Evolutionary conservation across 2,888 invertebrate genomes (phyloP).

Genomic region (Nephrotoma guestfalica): DNA sequence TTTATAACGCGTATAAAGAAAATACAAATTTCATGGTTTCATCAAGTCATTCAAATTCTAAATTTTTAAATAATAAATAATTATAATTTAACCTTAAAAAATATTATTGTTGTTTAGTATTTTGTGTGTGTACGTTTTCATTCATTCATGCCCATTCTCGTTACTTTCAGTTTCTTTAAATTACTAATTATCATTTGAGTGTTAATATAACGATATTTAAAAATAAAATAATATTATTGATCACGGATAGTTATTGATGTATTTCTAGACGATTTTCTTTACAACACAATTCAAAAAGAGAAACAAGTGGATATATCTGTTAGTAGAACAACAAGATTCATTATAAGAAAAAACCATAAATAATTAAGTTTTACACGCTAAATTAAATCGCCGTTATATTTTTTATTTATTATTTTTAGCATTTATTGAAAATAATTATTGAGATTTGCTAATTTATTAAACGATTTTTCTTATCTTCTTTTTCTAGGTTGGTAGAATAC

Average conservation of each 20-base stretch:
- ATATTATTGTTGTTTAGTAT: neutral
- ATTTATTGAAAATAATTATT: neutral
- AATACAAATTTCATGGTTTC: neutral
- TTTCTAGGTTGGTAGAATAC: constrained; percentile 78
- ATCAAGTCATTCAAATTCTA: neutral
- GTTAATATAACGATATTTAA: neutral
- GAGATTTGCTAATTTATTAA: neutral
- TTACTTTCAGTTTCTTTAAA: neutral
- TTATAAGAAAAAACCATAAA: neutral
- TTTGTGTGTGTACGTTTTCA: neutral
- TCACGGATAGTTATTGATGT: neutral
- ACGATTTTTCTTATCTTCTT: neutral
- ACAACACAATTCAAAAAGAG: neutral
- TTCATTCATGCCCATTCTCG: neutral
- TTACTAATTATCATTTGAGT: neutral
- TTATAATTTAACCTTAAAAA: neutral
- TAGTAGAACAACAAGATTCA: neutral
- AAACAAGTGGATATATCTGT: neutral
- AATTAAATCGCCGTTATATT: neutral
- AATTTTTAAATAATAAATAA: neutral
- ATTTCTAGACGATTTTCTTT: neutral
- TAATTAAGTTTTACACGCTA: neutral
- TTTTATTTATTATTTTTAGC: neutral
- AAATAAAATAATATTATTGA: no score
- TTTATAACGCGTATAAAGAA: neutral